Evolutionary conservation across 2,888 invertebrate species (phyloP), one percentile per base, ranked within the genome.

Genomic region (Drosophila paranaensis): DNA sequence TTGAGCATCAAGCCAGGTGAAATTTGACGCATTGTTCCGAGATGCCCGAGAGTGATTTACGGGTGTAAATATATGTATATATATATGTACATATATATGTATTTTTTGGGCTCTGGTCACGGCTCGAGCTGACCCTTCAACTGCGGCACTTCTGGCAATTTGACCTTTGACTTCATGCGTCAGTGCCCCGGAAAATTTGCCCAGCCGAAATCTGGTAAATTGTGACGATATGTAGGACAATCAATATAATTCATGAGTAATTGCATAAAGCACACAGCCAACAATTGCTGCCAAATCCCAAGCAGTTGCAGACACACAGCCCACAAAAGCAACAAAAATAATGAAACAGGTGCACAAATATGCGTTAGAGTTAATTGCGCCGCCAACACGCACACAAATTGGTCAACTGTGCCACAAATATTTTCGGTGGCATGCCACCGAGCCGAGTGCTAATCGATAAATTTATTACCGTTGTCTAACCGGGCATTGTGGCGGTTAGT

Each of bases 161-260:
- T 90, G 90, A 90, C 91, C 90, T 90, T 85, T 82, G 77, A 14
- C 63, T 82, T 79, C 79, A 81, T 87, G 90, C 90, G 86, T 90
- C 83, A 85, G 71, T 85, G 66, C 67, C 20, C 70, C 45, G 40
- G 14, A 58, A 37, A 66, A 53, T 50, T 68, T 63, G 58, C 60
- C 54, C 53, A 65, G 60, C 25, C 30, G 43, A 65, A 62, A 70
- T 54, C 54, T 58, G 48, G 39, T 58, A 30, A 43, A 57, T 46
- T 35, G 43, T 13, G 64, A 50, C 53, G 67, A 74, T 81, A 90
- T 85, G 71, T 87, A 68, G 90, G 78, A 81, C 90, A 88, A 87
- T 90, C 89, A 85, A 87, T 90, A 82, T 77, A 64, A 75, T 71
- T 71, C 62, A 67, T 61, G 79, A 79, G 67, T 86, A 88, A 90